Conservation (phyloP, 1,140 invertebrate species). For the Rhysida immarginata region DNA sequence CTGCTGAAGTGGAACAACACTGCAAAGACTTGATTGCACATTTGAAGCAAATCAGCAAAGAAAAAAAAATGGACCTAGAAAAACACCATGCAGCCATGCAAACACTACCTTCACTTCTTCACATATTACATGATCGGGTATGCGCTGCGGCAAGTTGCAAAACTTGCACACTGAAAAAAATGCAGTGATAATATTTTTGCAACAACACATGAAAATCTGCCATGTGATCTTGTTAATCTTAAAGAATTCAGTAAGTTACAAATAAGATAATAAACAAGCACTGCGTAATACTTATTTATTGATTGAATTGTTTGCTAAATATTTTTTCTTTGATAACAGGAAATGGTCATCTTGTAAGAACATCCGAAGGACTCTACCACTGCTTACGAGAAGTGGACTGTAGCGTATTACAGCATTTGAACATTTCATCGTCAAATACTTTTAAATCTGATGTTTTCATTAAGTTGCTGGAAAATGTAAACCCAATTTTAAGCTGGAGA, state of each 20-base stretch:
- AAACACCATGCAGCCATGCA: not conserved
- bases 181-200: not conserved
- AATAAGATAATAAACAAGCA: no score
- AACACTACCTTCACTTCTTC: not conserved
- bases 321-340: no score
- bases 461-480: no score
- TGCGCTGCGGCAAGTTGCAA: not conserved
- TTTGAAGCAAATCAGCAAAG: not conserved
- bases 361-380: no score
- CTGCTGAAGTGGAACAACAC: not conserved
- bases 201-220: not conserved
- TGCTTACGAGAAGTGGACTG: no score
- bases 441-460: no score
- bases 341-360: no score
- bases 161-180: not conserved
- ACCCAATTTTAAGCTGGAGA: no score
- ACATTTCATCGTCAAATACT: no score
- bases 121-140: not conserved
- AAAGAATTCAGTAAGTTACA: conserved; percentile 5
- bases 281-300: no score
- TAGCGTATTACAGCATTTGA: no score
- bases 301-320: no score
- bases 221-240: not conserved
- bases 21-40: not conserved
- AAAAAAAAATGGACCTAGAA: not conserved